phyloP scores from a whole-genome alignment of 2,797 vertebrate genomes.

The Chaenodraco wilsoni region DNA sequence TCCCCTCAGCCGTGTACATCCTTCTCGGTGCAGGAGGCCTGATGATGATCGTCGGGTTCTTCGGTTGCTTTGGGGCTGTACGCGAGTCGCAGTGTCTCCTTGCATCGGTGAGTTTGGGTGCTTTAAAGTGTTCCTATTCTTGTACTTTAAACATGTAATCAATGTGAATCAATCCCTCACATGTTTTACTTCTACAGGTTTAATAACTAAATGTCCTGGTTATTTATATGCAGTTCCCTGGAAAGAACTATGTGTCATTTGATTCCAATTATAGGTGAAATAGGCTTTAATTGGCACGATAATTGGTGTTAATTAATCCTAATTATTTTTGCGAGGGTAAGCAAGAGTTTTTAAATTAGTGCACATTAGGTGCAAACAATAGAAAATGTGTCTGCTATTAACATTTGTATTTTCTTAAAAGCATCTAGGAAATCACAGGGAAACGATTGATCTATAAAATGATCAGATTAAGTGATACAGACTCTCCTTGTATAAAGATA shows the following conservation, averaged over 20 bases:
- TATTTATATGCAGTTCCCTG: background rate
- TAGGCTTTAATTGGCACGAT: background rate
- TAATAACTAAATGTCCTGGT: background rate
- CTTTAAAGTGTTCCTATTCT: background rate
- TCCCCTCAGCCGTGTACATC: constrained; percentile 90
- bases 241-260: background rate
- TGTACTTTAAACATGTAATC: background rate
- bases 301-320: background rate
- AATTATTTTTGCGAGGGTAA: background rate
- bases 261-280: background rate
- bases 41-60: constrained; percentile 96
- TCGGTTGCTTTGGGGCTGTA: constrained; percentile 95
- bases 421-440: background rate
- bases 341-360: background rate
- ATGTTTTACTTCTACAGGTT: background rate
- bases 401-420: background rate
- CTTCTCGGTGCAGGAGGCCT: constrained; percentile 91
- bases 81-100: constrained; percentile 96
- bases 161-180: background rate
- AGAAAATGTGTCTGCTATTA: background rate
- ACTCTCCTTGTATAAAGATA: background rate
- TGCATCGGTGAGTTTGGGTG: constrained; percentile 88
- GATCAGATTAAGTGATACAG: background rate
- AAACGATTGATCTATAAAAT: background rate
- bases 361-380: background rate